A percentile compares a stretch with the other conserved stretches of the same genome.
phyloP scores from a whole-genome alignment of 2,888 invertebrate genomes.

The Leuctra nigra region DNA sequence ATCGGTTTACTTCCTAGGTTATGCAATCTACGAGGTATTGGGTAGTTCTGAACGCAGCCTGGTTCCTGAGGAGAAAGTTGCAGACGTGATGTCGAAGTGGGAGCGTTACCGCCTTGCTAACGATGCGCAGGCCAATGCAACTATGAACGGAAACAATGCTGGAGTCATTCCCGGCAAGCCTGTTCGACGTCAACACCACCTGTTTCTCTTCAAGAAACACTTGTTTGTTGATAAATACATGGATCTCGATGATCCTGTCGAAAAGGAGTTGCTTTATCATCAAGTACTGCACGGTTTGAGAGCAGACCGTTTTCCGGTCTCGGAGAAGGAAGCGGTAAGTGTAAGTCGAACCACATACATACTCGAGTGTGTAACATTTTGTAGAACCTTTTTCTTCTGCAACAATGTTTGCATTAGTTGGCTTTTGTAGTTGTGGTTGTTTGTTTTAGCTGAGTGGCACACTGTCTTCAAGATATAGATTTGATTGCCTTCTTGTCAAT shows the following conservation, averaged over 20 bases:
- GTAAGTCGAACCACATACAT: too few species aligned
- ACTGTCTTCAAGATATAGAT: too few species aligned
- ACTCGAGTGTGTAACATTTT: too few species aligned
- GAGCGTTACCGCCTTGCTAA: constrained; percentile 75
- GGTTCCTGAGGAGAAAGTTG: constrained; percentile 78
- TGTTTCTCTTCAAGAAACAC: constrained; percentile 75
- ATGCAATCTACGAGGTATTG: constrained; percentile 87
- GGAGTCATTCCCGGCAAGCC: constrained; percentile 37
- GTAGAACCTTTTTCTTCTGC: too few species aligned
- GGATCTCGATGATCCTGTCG: constrained; percentile 76
- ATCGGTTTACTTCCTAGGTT: constrained; percentile 57
- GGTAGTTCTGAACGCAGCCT: constrained; percentile 82
- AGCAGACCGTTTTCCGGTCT: constrained; percentile 86
- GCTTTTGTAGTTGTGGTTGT: too few species aligned
- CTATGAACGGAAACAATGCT: constrained; percentile 28
- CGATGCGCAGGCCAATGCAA: constrained; percentile 41
- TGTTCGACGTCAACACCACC: constrained; percentile 49
- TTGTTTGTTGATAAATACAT: constrained; percentile 73
- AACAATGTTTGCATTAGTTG: too few species aligned
- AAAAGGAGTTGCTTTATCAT: constrained; percentile 89
- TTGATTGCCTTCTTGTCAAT: too few species aligned
- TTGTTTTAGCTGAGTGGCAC: too few species aligned
- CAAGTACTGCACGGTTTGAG: constrained; percentile 87
- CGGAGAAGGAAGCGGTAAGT: constrained; percentile 89
- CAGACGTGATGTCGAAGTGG: constrained; percentile 94